These are phyloP conservation scores for Alectoris magna DNA, from an alignment of 2,797 vertebrate species.

Conservation along the genomic window DNA sequence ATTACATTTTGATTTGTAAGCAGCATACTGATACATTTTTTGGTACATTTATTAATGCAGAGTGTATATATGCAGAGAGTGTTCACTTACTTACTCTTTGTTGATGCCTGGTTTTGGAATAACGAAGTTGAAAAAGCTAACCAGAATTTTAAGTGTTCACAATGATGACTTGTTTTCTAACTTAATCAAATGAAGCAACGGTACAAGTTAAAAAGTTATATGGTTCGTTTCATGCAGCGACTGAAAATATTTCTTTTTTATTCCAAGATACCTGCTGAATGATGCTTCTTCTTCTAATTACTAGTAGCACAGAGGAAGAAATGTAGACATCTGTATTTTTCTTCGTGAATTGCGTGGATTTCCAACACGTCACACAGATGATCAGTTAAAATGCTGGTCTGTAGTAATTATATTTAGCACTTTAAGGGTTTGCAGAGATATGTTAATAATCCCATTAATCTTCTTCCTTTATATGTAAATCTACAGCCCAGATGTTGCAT, in stretches of 20 bases:
- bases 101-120: not conserved
- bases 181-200: not conserved
- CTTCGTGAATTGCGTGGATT: not conserved
- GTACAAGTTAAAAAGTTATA: not conserved
- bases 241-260: not conserved
- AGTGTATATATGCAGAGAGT: not conserved
- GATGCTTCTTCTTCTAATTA: conserved; percentile 4
- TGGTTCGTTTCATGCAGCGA: not conserved
- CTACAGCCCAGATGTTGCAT: conserved; percentile 84
- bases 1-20: not conserved
- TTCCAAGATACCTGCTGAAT: conserved; percentile 1
- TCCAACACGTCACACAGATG: conserved; percentile 1
- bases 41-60: fast-evolving
- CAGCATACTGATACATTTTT: not conserved
- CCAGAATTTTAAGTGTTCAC: not conserved
- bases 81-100: not conserved
- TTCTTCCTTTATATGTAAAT: conserved; percentile 85
- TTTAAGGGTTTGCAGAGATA: conserved; percentile 80
- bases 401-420: conserved; percentile 81
- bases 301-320: not conserved
- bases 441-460: conserved; percentile 87
- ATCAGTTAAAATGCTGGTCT: conserved; percentile 64
- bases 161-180: not conserved
- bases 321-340: conserved; percentile 44
- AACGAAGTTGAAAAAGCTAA: not conserved